Percentiles rank a stretch among this genome's conserved stretches.
Conservation (phyloP, 2,113 vertebrate species). For the Cochlearius cochlearius region DNA sequence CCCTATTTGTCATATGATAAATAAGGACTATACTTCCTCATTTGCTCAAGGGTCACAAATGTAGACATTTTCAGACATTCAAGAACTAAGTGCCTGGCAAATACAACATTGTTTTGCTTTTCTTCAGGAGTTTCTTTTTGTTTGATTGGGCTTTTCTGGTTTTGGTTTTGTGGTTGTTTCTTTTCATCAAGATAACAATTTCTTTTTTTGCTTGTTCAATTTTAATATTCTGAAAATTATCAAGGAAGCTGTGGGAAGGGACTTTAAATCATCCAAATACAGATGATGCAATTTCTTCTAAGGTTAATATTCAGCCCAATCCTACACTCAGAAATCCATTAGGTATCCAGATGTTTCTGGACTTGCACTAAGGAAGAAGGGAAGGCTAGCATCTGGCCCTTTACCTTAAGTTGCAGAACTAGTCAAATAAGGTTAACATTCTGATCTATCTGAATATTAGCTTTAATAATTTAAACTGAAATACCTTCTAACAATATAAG, state of each 20-base stretch:
- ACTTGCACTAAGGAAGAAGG: not conserved
- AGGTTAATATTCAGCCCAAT: not conserved
- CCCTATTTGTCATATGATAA: not conserved
- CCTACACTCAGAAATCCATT: not conserved
- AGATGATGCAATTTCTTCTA: not conserved
- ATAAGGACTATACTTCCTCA: not conserved
- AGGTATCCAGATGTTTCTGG: not conserved
- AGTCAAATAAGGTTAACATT: not conserved
- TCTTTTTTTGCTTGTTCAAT: not conserved
- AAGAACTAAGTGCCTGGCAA: not conserved
- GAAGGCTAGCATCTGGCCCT: not conserved
- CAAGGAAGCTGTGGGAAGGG: not conserved
- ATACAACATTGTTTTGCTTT: not conserved
- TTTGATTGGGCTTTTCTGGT: not conserved
- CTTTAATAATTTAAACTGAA: not conserved
- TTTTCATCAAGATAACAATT: not conserved
- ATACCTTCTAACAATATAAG: not conserved
- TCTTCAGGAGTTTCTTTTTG: not conserved
- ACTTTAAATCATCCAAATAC: not conserved
- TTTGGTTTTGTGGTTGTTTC: not conserved
- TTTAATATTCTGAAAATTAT: not conserved
- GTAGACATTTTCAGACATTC: not conserved
- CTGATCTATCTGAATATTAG: not conserved
- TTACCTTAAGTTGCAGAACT: not conserved
- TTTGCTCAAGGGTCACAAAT: not conserved